Percentiles rank a stretch among this genome's conserved stretches.
These are phyloP conservation scores for Nannospalax galili DNA, from an alignment of 2,113 vertebrate species.

Conservation along the genomic window DNA sequence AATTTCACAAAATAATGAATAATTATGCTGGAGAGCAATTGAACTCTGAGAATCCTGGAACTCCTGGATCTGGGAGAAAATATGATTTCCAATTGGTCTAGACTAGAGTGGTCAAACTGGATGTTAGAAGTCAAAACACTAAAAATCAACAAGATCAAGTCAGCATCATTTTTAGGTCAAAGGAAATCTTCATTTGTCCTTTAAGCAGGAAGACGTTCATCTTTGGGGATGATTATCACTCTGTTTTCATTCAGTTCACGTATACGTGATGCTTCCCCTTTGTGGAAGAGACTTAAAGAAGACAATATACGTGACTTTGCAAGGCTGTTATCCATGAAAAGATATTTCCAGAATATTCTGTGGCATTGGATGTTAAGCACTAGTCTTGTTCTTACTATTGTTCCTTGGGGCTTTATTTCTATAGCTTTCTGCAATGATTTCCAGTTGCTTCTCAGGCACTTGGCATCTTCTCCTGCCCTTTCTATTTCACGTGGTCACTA, in stretches of 20 bases:
- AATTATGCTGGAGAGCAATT: conserved; percentile 34
- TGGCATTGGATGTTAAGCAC: conserved; percentile 42
- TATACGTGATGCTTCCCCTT: neutral
- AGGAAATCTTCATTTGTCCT: conserved; percentile 11
- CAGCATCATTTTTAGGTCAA: neutral
- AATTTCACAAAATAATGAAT: conserved; percentile 58
- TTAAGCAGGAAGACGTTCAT: neutral
- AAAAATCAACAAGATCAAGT: conserved; percentile 54
- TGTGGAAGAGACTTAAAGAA: neutral
- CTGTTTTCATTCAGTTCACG: conserved; percentile 23
- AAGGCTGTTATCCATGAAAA: neutral
- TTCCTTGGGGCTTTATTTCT: conserved; percentile 10
- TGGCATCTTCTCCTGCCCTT: conserved; percentile 24
- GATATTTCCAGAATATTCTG: conserved; percentile 38
- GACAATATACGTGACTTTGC: neutral
- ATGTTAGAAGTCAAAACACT: conserved; percentile 47
- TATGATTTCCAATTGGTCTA: conserved; percentile 48
- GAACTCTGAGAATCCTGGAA: conserved; percentile 52
- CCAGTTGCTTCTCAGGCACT: conserved; percentile 57
- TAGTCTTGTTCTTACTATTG: neutral
- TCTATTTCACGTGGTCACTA: conserved; percentile 43
- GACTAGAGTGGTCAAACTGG: conserved; percentile 20
- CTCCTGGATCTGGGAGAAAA: conserved; percentile 3
- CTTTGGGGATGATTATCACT: neutral
- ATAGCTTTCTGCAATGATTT: neutral